A percentile compares a stretch with the other conserved stretches of the same genome.
Evolutionary conservation across 2,797 vertebrate genomes (phyloP).

Genomic region (Lateolabrax maculatus): DNA sequence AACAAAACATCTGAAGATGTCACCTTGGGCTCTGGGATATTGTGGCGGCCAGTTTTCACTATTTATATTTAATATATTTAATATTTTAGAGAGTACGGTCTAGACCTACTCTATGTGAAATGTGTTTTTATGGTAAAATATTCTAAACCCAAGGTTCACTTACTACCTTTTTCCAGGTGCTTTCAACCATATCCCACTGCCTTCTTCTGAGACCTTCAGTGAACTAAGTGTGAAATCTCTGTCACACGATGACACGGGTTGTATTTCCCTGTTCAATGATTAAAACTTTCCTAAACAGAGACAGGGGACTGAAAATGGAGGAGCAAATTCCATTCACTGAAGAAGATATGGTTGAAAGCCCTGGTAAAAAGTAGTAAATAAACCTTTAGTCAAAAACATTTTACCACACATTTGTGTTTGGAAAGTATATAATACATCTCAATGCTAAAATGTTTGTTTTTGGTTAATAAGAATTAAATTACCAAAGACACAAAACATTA

Average conservation of each 20-base stretch:
- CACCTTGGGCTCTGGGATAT: neutral
- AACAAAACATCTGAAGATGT: neutral
- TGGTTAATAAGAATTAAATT: neutral
- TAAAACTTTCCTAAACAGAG: neutral
- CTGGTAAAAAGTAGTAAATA: neutral
- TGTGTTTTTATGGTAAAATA: no score
- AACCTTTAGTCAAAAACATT: neutral
- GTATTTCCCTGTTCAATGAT: neutral
- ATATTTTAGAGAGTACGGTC: no score
- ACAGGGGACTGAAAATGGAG: neutral
- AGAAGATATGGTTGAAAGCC: neutral
- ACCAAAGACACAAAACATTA: neutral
- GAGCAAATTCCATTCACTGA: neutral
- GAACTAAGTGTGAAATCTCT: neutral
- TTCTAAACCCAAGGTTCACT: no score
- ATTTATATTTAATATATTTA: no score
- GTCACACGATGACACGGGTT: neutral
- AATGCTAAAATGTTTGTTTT: neutral
- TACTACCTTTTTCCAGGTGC: no score
- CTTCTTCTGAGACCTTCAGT: neutral
- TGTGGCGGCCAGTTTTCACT: neutral
- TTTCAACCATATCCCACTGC: neutral
- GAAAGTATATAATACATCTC: neutral
- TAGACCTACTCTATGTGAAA: no score
- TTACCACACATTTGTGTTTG: neutral